Conservation (phyloP, 2,888 invertebrate species). For the Tetragnatha montana region DNA sequence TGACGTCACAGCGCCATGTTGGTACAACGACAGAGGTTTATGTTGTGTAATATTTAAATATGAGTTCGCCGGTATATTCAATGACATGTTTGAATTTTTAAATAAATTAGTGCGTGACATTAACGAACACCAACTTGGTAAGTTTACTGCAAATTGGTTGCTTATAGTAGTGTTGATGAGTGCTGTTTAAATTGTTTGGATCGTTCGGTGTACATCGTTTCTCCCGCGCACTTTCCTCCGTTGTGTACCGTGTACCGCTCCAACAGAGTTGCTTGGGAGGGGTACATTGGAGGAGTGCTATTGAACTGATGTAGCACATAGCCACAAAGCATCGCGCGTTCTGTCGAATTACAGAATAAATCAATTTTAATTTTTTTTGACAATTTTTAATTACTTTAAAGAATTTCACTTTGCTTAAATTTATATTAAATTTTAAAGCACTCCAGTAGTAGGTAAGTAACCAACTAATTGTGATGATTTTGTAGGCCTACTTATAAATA, state of each 20-base stretch:
- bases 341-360: constrained; percentile 1
- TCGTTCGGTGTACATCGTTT: constrained; percentile 15
- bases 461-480: no score
- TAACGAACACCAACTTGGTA: constrained; percentile 29
- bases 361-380: constrained; percentile 16
- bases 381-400: not conserved
- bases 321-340: not conserved
- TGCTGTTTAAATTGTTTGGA: not conserved
- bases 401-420: not conserved
- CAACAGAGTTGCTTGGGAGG: constrained; percentile 30
- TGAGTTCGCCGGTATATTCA: constrained; percentile 54
- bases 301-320: not conserved
- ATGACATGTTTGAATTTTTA: constrained; percentile 13
- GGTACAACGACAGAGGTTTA: constrained; percentile 45
- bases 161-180: not conserved
- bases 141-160: not conserved
- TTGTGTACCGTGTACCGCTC: constrained; percentile 46
- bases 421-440: not conserved
- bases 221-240: constrained; percentile 62
- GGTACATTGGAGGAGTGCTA: constrained; percentile 41
- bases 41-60: constrained; percentile 48
- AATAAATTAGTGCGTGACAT: constrained; percentile 7
- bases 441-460: not conserved
- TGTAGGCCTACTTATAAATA: no score
- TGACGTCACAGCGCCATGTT: constrained; percentile 68